Conservation (phyloP, 1,140 invertebrate genomes). For the Drosophila nasuta region DNA sequence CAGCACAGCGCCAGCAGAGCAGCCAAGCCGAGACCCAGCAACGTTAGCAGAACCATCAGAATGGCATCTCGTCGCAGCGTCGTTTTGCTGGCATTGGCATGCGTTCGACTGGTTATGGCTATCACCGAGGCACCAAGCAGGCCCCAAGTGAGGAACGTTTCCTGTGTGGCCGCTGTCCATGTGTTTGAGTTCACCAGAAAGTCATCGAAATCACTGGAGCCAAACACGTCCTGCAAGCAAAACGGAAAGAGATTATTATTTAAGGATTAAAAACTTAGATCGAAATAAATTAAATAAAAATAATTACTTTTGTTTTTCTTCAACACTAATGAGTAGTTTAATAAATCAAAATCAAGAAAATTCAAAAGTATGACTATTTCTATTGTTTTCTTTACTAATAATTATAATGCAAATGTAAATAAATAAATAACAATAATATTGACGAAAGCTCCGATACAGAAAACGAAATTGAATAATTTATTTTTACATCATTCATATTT, state of each 20-base stretch:
- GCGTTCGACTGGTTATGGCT: slow-evolving; percentile 90
- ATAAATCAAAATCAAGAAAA: too few species aligned
- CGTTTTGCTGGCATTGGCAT: slow-evolving; percentile 88
- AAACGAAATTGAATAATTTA: too few species aligned
- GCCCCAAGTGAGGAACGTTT: slow-evolving; percentile 96
- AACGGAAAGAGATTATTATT: not conserved
- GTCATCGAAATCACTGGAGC: slow-evolving; percentile 91
- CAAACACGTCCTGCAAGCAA: slow-evolving; percentile 88
- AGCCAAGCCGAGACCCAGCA: slow-evolving; percentile 90
- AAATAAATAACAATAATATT: too few species aligned
- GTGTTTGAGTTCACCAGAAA: slow-evolving; percentile 94
- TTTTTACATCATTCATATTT: too few species aligned
- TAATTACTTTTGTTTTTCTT: too few species aligned
- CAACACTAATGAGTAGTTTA: too few species aligned
- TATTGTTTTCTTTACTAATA: too few species aligned
- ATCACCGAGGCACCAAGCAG: slow-evolving; percentile 92
- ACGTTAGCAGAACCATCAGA: slow-evolving; percentile 91
- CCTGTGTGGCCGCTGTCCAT: slow-evolving; percentile 94
- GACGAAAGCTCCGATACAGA: not conserved
- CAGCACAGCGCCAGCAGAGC: slow-evolving; percentile 93
- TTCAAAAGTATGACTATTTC: too few species aligned
- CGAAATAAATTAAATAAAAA: too few species aligned
- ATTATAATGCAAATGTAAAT: too few species aligned
- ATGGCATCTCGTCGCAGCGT: slow-evolving; percentile 92
- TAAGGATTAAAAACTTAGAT: too few species aligned